These are phyloP conservation scores for Centroberyx gerrardi DNA, from an alignment of 2,797 vertebrate species.

Conservation along the genomic window DNA sequence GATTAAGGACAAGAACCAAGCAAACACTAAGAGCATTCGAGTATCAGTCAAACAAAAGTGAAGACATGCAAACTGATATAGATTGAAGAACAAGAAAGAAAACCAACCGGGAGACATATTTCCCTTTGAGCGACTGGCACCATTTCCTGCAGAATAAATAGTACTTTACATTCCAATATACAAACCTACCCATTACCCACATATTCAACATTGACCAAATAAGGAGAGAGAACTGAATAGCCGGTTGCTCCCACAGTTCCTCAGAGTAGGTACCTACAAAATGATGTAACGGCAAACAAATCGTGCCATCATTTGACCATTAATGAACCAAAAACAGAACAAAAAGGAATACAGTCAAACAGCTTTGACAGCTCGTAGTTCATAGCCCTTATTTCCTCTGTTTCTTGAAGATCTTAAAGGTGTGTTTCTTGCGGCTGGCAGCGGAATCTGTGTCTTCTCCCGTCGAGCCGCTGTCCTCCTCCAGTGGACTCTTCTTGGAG, in stretches of 20 bases:
- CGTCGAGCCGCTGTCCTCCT: constrained; percentile 95
- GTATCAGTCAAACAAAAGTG: constrained; percentile 84
- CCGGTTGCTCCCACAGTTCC: constrained; percentile 73
- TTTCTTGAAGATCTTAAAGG: constrained; percentile 99
- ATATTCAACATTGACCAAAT: constrained; percentile 62
- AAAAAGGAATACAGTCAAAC: constrained; percentile 62
- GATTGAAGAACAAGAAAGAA: constrained; percentile 75
- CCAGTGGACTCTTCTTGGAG: constrained; percentile 92
- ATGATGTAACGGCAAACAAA: constrained; percentile 63
- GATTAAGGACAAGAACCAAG: constrained; percentile 81
- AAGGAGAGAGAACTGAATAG: constrained; percentile 60
- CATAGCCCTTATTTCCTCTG: constrained; percentile 91
- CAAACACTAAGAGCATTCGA: constrained; percentile 87
- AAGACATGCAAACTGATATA: constrained; percentile 87
- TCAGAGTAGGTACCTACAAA: constrained; percentile 74
- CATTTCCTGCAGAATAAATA: constrained; percentile 87
- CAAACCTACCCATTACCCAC: constrained; percentile 71
- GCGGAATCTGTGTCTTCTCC: constrained; percentile 95
- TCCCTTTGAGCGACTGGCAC: constrained; percentile 78
- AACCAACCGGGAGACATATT: constrained; percentile 68
- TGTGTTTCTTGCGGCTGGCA: constrained; percentile 95
- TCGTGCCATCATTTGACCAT: constrained; percentile 62
- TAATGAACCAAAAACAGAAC: constrained; percentile 53
- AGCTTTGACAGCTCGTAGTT: constrained; percentile 58
- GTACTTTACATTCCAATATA: constrained; percentile 83